phyloP scores from a whole-genome alignment of 2,113 vertebrate species.

The Eleginops maclovinus region DNA sequence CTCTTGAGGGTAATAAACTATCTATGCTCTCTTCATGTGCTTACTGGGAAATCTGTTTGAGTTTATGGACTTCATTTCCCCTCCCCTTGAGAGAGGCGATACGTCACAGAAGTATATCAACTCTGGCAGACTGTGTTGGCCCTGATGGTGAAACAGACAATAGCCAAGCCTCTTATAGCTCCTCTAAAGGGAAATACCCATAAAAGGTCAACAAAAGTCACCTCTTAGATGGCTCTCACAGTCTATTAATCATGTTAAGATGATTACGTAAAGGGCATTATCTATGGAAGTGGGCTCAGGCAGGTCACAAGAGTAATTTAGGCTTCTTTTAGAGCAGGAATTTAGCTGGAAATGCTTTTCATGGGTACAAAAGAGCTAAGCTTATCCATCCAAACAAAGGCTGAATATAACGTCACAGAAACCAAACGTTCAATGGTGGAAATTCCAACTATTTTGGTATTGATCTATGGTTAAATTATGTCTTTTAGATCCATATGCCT shows the following conservation, averaged over 20 bases:
- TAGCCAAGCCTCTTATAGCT: constrained; percentile 65
- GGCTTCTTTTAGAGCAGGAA: constrained; percentile 45
- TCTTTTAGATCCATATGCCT: too few species aligned
- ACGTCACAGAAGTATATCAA: constrained; percentile 59
- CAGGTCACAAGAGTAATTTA: constrained; percentile 61
- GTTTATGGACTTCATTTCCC: constrained; percentile 55
- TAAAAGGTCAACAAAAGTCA: constrained; percentile 77
- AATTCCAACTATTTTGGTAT: not conserved
- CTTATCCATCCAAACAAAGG: constrained; percentile 44
- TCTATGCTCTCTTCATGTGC: constrained; percentile 54
- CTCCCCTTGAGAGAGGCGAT: constrained; percentile 44
- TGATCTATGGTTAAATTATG: too few species aligned
- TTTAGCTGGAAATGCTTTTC: constrained; percentile 54
- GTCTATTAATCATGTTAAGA: constrained; percentile 78
- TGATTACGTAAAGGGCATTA: constrained; percentile 74
- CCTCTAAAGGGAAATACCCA: constrained; percentile 65
- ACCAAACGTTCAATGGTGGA: constrained; percentile 16
- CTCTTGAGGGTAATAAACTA: constrained; percentile 40
- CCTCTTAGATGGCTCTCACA: constrained; percentile 66
- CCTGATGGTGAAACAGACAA: constrained; percentile 63
- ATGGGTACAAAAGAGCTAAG: constrained; percentile 32
- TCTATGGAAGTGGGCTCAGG: constrained; percentile 60
- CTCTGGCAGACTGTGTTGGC: constrained; percentile 42
- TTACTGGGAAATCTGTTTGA: constrained; percentile 65
- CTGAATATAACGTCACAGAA: constrained; percentile 23